Evolutionary conservation across 1,140 invertebrate species (phyloP), one percentile per base, ranked within the genome.

Genomic region (Apocrypta bakeri): DNA sequence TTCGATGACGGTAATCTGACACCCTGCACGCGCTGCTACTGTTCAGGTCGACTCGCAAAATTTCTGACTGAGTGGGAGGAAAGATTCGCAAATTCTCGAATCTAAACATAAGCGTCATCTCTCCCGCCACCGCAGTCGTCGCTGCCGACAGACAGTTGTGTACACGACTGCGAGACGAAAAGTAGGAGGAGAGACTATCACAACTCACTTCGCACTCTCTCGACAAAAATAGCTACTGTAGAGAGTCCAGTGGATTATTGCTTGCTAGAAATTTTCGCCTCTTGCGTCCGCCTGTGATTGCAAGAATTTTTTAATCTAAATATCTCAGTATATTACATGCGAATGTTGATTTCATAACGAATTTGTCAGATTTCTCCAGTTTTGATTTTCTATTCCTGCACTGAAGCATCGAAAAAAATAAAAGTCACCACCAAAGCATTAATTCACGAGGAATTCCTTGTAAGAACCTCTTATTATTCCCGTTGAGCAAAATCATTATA

Each of bases 21-120:
- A 73, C 79, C 33, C 2, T 11, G 56, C 29, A 40, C 40, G 78
- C 48, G n/a, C 63, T 27, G 63, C 63, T 66, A 0, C 63, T 27
- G 3, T 25, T 66, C 73, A 27, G 12, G 24, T 21, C 48, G 8
- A 29, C 68, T 31, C 29, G 64, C 76, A 85, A 82, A 84, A 85
- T 85, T 86, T 79, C 80, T 61, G 24, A 31, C 72, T 80, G 83
- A 61, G 77, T 71, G 84, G 83, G 83, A 78, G 77, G 82, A 81
- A 78, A 79, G 85, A 85, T 82, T 83, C 84, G 86, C 86, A 69
- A 86, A 88, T 89, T 88, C 88, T 87, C 84, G 85, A 88, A 88
- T 89, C 88, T 90, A 90, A 90, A 90, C 89, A 90, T 90, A 89
- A 87, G 85, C 85, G 82, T 87, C 87, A 87, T 85, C 85, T 87